Conservation (phyloP, 2,888 invertebrate genomes). For the Drosophila putrida region DNA sequence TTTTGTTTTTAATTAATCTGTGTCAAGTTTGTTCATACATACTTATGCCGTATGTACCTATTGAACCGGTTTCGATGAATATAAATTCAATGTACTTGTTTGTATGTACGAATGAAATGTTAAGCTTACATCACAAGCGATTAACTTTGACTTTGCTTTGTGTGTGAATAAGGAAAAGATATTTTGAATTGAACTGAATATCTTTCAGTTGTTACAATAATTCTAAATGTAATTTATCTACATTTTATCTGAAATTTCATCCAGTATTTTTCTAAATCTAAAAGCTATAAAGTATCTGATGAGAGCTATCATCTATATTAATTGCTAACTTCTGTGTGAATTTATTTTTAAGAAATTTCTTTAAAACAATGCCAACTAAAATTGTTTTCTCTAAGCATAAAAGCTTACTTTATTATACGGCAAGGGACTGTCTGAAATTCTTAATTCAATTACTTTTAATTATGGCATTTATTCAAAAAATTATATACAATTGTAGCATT, state of each 20-base stretch:
- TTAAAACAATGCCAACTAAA: background rate
- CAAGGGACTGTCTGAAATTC: background rate
- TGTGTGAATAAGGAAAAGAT: background rate
- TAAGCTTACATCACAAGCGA: conserved; percentile 29
- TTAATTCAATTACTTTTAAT: background rate
- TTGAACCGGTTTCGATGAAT: conserved; percentile 38
- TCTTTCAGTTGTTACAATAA: background rate
- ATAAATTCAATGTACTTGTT: conserved; percentile 11
- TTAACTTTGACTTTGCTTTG: conserved; percentile 17
- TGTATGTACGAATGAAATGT: conserved; percentile 13
- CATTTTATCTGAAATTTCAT: too few species aligned
- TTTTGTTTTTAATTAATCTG: conserved; percentile 47
- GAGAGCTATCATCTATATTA: background rate
- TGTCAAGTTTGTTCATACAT: conserved; percentile 57
- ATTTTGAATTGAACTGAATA: background rate
- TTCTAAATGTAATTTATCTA: too few species aligned
- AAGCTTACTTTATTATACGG: background rate
- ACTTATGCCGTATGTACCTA: conserved; percentile 1
- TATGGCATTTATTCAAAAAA: background rate
- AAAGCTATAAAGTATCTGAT: too few species aligned
- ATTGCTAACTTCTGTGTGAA: background rate
- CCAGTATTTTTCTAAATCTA: too few species aligned
- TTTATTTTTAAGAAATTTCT: background rate
- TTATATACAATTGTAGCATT: background rate
- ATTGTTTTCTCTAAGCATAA: background rate